A percentile compares a stretch with the other conserved stretches of the same genome.
These are phyloP conservation scores for Chymomyza costata DNA, from an alignment of 1,140 invertebrate genomes.

Conservation along the genomic window DNA sequence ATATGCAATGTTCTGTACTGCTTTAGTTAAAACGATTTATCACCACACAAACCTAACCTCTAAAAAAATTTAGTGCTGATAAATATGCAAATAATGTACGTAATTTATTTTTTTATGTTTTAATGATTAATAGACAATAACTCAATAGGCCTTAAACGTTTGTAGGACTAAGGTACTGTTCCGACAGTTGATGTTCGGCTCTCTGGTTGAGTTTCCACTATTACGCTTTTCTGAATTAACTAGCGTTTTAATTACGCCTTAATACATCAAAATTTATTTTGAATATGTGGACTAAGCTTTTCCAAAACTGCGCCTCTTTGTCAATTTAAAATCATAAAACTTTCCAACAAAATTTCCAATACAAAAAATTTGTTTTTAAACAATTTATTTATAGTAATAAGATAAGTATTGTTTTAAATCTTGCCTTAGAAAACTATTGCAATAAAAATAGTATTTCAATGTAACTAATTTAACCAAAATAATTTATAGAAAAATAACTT, in stretches of 20 bases:
- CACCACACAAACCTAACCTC: no score
- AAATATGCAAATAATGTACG: constrained; percentile 66
- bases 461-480: not conserved
- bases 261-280: no score
- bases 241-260: not conserved
- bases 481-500: constrained; percentile 4
- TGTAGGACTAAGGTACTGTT: no score
- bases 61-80: not conserved
- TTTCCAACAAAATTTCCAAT: no score
- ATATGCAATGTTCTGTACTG: not conserved
- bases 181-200: no score
- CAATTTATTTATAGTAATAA: no score
- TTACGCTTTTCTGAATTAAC: no score
- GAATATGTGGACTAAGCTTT: no score
- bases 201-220: not conserved
- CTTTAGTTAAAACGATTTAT: constrained; percentile 3
- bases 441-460: constrained; percentile 8
- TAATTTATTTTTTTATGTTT: constrained; percentile 71
- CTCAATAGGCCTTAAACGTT: constrained; percentile 43
- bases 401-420: constrained; percentile 72
- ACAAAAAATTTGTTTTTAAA: no score
- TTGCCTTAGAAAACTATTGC: constrained; percentile 41
- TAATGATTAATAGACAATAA: constrained; percentile 62
- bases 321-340: no score
- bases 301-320: no score